These are phyloP conservation scores for Myrmecobius fasciatus DNA, from an alignment of 2,113 vertebrate genomes.

Conservation along the genomic window DNA sequence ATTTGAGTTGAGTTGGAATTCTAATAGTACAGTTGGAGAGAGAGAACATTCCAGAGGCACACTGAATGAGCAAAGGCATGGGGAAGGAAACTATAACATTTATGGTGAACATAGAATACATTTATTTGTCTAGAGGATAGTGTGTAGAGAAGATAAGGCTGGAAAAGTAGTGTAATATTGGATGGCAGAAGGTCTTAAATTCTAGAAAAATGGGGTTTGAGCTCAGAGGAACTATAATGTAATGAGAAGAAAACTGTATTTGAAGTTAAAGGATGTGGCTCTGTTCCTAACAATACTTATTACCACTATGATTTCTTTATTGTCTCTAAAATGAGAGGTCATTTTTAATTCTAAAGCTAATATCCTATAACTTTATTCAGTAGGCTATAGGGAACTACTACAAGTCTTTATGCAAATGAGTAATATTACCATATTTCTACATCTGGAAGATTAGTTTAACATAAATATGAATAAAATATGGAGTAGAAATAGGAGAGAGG, in stretches of 20 bases:
- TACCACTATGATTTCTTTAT: neutral
- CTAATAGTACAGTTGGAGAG: neutral
- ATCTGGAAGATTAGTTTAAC: neutral
- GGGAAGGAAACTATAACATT: neutral
- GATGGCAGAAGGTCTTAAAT: neutral
- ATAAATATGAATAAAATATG: neutral
- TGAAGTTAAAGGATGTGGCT: neutral
- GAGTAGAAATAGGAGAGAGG: neutral
- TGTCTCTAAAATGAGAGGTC: neutral
- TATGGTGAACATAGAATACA: neutral
- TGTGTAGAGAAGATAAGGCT: neutral
- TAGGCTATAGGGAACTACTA: neutral
- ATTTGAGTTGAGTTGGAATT: neutral
- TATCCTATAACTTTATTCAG: neutral
- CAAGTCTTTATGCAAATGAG: neutral
- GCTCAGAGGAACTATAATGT: neutral
- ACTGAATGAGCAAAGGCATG: neutral
- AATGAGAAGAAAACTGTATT: neutral
- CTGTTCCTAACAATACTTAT: neutral
- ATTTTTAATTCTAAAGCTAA: neutral
- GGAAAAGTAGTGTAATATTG: neutral
- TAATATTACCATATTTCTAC: neutral
- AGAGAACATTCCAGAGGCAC: neutral
- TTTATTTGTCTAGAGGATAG: neutral
- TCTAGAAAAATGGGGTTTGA: neutral